Conservation (phyloP, 2,113 vertebrate genomes). For the Varanus komodoensis region DNA sequence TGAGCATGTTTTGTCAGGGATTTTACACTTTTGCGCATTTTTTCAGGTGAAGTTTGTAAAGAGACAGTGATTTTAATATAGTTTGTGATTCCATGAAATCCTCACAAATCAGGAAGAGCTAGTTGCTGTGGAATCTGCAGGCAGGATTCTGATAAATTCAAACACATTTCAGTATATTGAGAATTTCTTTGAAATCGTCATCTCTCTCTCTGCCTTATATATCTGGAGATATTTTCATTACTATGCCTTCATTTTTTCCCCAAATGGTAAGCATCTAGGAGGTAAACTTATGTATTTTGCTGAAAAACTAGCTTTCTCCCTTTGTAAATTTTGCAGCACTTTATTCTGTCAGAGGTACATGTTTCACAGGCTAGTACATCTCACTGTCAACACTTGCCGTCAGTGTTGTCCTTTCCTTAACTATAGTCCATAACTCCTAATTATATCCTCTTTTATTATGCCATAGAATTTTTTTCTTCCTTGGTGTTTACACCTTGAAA, state of each 20-base stretch:
- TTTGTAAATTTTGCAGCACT: slow-evolving; percentile 8
- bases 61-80: no score
- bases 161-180: no score
- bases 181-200: no score
- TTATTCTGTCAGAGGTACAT: neutral
- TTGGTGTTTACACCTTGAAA: slow-evolving; percentile 18
- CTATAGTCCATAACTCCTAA: slow-evolving; percentile 32
- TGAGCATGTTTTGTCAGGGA: no score
- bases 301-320: neutral
- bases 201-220: no score
- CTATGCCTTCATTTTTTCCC: neutral
- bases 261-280: neutral
- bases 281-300: neutral
- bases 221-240: neutral
- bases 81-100: no score
- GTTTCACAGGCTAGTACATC: neutral
- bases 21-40: no score
- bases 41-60: no score
- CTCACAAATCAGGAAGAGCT: no score
- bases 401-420: slow-evolving; percentile 2
- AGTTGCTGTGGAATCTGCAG: no score
- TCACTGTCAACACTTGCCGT: neutral
- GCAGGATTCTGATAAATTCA: no score
- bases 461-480: slow-evolving; percentile 4
- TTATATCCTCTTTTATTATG: slow-evolving; percentile 2